These are phyloP conservation scores for Stegodyphus mimosarum DNA, from an alignment of 1,140 invertebrate species.

Conservation along the genomic window DNA sequence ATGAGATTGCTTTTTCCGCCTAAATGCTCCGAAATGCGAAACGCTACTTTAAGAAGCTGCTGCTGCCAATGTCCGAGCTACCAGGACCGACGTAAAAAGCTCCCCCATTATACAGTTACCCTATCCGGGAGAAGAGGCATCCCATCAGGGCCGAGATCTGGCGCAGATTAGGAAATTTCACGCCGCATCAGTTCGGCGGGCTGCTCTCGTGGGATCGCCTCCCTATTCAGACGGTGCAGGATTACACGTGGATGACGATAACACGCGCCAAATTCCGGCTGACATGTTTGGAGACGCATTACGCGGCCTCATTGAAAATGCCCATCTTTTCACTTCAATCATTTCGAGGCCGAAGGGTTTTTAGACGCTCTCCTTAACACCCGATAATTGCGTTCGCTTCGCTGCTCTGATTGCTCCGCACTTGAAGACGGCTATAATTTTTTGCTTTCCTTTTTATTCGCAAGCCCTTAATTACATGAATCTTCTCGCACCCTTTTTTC, in stretches of 20 bases:
- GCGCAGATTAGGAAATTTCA: slow-evolving; percentile 59
- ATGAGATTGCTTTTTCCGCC: slow-evolving; percentile 59
- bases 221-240: slow-evolving; percentile 47
- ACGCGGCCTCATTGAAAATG: slow-evolving; percentile 52
- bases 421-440: too few relatives aligned
- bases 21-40: slow-evolving; percentile 57
- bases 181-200: slow-evolving; percentile 55
- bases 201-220: slow-evolving; percentile 28
- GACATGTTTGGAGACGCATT: slow-evolving; percentile 53
- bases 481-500: too few relatives aligned
- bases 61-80: slow-evolving; percentile 32
- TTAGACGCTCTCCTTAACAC: neutral
- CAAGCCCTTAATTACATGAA: too few relatives aligned
- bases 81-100: slow-evolving; percentile 38
- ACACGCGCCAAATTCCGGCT: slow-evolving; percentile 48
- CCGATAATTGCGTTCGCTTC: too few relatives aligned
- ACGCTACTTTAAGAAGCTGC: slow-evolving; percentile 57
- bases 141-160: slow-evolving; percentile 32
- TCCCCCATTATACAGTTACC: slow-evolving; percentile 50
- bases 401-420: too few relatives aligned
- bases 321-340: slow-evolving; percentile 54
- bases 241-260: slow-evolving; percentile 51
- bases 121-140: slow-evolving; percentile 40
- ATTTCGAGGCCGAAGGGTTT: slow-evolving; percentile 47
- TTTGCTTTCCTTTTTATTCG: too few relatives aligned